These are phyloP conservation scores for Nothocercus julius DNA, from an alignment of 2,113 vertebrate species.

Conservation along the genomic window DNA sequence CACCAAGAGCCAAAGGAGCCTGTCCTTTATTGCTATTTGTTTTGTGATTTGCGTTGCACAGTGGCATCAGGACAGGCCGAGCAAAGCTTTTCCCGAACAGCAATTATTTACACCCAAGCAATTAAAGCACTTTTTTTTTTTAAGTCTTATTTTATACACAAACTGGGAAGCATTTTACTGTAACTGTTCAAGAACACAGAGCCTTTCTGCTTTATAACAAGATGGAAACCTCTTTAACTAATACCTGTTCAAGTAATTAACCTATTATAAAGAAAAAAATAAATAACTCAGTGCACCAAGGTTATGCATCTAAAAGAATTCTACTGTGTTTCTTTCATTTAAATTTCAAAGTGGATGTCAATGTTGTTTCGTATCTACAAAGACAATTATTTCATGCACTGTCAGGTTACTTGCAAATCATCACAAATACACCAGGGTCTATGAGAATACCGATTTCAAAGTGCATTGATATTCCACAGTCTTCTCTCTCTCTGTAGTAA, in stretches of 20 bases:
- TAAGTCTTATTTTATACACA: background rate
- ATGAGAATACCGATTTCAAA: constrained; percentile 30
- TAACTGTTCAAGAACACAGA: background rate
- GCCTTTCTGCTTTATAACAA: constrained; percentile 20
- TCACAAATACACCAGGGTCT: constrained; percentile 50
- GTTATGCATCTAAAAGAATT: constrained; percentile 21
- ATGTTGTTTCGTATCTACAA: constrained; percentile 15
- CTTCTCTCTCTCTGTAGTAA: background rate
- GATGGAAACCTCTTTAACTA: constrained; percentile 46
- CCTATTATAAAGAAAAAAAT: constrained; percentile 47
- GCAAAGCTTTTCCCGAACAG: background rate
- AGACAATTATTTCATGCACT: constrained; percentile 39
- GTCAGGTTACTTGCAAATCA: constrained; percentile 52
- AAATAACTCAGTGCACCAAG: constrained; percentile 16
- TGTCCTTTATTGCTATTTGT: background rate
- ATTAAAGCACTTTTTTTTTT: constrained; percentile 22
- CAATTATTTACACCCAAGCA: background rate
- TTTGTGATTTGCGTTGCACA: background rate
- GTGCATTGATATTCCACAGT: constrained; percentile 5
- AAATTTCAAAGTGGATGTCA: constrained; percentile 66
- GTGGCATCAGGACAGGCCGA: background rate
- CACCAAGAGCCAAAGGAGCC: background rate
- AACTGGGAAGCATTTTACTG: background rate
- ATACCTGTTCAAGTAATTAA: constrained; percentile 67
- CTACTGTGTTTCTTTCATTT: constrained; percentile 54